Evolutionary conservation across 2,888 invertebrate genomes (phyloP), one percentile per base, ranked within the genome.

Genomic region (Elaeidobius kamerunicus): DNA sequence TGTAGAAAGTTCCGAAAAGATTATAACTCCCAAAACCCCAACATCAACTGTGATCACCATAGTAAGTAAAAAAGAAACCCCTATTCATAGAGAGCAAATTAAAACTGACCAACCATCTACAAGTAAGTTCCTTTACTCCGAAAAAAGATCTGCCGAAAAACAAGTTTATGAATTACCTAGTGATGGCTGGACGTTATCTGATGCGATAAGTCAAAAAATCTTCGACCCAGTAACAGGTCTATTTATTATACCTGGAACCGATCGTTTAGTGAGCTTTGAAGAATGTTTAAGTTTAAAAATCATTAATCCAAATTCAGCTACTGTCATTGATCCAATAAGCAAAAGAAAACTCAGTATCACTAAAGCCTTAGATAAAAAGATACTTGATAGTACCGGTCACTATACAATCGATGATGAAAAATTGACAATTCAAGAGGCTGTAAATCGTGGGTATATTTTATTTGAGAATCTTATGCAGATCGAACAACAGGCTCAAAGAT

Each of bases 201-300:
- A 92, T 64, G 93, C 94, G 2, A 91, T 96, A 58, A 79, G 86
- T 32, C 84, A 86, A 67, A 85, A 84, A 47, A 72, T 91, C 2
- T 89, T 95, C 63, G 88, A 96, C 71, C 86, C 94, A 1, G 76
- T 81, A 0, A 84, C 83, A 1, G 96, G 97, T 2, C 75, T 89
- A 27, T 91, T 96, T 63, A 83, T 85, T 12, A 88, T 96, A 58
- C 90, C 91, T 1, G 88, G 88, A 11, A 91, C 93, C 4, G 92
- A 93, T 69, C 79, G 91, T 60, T 75, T 87, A 47, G 83, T 92
- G 36, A 86, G 88, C 54, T 86, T 96, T 61, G 85, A 89, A 69
- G 94, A 95, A 71, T 91, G 95, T 61, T 78, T 97, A 35, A 84
- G 85, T 64, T 78, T 91, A 55, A 85, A 88, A 67, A 84, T 97